Base-by-base conservation (phyloP, 23 tunicate genomes). In the Diplosoma virens region DNA sequence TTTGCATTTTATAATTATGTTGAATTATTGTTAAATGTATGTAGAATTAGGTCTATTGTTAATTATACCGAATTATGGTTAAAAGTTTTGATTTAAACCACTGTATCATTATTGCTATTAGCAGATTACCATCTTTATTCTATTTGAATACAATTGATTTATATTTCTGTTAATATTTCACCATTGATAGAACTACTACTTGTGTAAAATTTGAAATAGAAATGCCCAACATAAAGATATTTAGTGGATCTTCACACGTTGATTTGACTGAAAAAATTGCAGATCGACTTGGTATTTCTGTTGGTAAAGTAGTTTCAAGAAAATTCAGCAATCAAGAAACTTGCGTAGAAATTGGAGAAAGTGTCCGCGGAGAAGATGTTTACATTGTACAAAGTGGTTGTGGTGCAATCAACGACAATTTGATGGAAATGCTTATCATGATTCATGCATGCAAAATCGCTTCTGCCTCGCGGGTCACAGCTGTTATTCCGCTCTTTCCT, bases 371-470 rank as follows among this genome's bases (percentile, higher is more conserved):
- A 0, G 99, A 94, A 79, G 99, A 94, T 83, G 99, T 94, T 16
- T 94, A 87, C 58, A 94, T 94, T 70, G 80, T 94, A 11, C 99
- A 94, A 92, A 92, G 97, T 71, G 97, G 97, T 0, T 92, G 97
- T 63, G 97, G 97, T 16, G 59, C 92, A 29, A 89, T 95, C 20
- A 95, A 95, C 37, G 99, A 95, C 58, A 81, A 95, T 70, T 67
- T 95, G 54, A 95, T 95, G 99, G 99, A 95, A 71, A 80, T 95
- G 87, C 61, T 95, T 6, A 89, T 95, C 37, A 95, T 95, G 96
- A 95, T 95, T 24, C 95, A 95, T 73, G 99, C 99, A 22, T 95
- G 99, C 60, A 95, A 95, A 81, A 95, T 95, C 34, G 99, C 99
- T 3, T 95, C 99, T 20, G 99, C 99, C 1, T 79, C 87, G 0